A percentile compares a stretch with the other conserved stretches of the same genome.
phyloP scores from a whole-genome alignment of 2,888 invertebrate species.

The Caradrina clavipalpis region DNA sequence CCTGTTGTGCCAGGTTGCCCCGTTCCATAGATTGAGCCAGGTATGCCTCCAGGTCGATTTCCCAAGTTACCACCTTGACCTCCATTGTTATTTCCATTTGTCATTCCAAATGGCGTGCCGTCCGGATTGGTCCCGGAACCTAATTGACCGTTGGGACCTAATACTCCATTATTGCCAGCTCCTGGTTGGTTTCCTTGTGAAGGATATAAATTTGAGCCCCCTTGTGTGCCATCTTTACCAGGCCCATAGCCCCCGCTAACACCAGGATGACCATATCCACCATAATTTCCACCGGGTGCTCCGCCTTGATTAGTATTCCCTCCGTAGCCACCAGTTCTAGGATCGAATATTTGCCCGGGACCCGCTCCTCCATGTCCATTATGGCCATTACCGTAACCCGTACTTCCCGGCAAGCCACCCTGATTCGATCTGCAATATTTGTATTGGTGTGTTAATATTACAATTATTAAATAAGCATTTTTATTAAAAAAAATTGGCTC shows the following conservation, averaged over 20 bases:
- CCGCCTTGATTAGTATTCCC: constrained; percentile 42
- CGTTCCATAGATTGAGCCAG: constrained; percentile 27
- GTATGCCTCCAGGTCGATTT: constrained; percentile 13
- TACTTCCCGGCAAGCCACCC: constrained; percentile 36
- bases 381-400: constrained; percentile 21
- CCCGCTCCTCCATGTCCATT: constrained; percentile 32
- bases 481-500: too few relatives aligned
- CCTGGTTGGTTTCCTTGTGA: constrained; percentile 28
- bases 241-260: constrained; percentile 10
- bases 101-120: constrained; percentile 34
- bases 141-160: constrained; percentile 42
- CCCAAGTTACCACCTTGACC: constrained; percentile 40
- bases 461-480: too few relatives aligned
- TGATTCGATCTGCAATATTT: constrained; percentile 56
- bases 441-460: not conserved
- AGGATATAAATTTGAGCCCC: constrained; percentile 26
- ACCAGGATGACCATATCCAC: constrained; percentile 31
- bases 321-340: constrained; percentile 48
- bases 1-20: constrained; percentile 16
- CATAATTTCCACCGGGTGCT: constrained; percentile 24
- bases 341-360: constrained; percentile 37
- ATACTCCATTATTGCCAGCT: constrained; percentile 31
- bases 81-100: constrained; percentile 35
- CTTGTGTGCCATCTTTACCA: constrained; percentile 33
- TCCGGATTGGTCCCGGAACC: constrained; percentile 36